Conservation (phyloP, 2,888 invertebrate species). For the Chalcis sispes region DNA sequence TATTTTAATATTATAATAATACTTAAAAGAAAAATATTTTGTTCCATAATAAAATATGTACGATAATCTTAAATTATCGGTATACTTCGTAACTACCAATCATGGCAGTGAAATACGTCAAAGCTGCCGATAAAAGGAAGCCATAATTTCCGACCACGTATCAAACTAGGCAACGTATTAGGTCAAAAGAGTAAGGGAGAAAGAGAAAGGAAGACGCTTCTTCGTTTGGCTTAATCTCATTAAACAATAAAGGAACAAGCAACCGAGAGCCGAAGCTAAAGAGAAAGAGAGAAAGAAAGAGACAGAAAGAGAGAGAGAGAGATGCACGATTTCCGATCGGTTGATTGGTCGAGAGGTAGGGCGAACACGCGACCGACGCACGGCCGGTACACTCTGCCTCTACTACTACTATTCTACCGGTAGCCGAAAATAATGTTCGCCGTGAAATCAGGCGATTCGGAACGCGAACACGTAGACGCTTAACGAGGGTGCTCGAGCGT, state of each 20-base stretch:
- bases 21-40: too few relatives aligned
- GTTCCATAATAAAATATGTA: conserved; percentile 17
- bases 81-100: neutral
- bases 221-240: conserved; percentile 52
- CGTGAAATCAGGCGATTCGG: conserved; percentile 62
- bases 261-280: neutral
- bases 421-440: conserved; percentile 61
- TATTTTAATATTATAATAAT: too few relatives aligned
- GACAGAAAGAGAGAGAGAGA: conserved; percentile 36
- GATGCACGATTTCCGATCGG: conserved; percentile 43
- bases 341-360: conserved; percentile 29
- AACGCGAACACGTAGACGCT: conserved; percentile 67
- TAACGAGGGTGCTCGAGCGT: conserved; percentile 67
- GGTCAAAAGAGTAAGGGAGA: too few relatives aligned
- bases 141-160: conserved; percentile 29
- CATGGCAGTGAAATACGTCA: conserved; percentile 36
- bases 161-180: conserved; percentile 26
- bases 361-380: too few relatives aligned
- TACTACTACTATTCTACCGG: conserved; percentile 50
- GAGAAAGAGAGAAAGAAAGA: conserved; percentile 38
- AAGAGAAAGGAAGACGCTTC: conserved; percentile 25
- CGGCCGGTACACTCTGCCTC: too few relatives aligned
- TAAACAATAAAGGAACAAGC: conserved; percentile 45
- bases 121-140: neutral
- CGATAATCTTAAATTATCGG: neutral